Conservation (phyloP, 2,113 vertebrate species). For the Malurus alboscapulatus region DNA sequence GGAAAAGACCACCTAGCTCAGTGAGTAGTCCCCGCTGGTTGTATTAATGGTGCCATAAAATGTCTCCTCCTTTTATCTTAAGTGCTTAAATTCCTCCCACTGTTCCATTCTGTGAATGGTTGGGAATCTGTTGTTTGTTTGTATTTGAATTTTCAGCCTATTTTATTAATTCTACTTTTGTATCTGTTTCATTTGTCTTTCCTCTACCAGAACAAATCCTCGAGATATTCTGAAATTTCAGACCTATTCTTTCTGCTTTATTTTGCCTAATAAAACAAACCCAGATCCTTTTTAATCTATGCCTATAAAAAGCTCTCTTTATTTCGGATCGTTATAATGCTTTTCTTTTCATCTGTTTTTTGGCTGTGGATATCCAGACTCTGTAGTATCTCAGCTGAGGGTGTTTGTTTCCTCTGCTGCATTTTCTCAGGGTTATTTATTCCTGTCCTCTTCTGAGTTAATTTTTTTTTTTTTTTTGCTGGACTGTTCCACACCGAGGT, state of each 20-base stretch:
- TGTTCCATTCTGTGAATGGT: not conserved
- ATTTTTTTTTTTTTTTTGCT: not conserved
- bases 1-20: constrained; percentile 59
- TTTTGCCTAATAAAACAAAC: not conserved
- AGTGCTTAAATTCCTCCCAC: not conserved
- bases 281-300: not conserved
- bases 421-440: not conserved
- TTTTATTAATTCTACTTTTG: not conserved
- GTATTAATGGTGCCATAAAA: not conserved
- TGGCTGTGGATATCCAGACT: not conserved
- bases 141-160: not conserved
- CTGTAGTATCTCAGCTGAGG: not conserved
- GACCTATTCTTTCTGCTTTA: not conserved
- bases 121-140: not conserved
- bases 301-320: not conserved
- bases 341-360: not conserved
- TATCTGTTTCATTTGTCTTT: not conserved
- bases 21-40: not conserved
- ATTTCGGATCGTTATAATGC: not conserved
- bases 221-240: not conserved
- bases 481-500: not conserved
- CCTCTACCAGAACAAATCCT: not conserved
- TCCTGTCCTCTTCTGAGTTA: not conserved
- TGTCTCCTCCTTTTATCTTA: not conserved
- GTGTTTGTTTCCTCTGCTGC: not conserved